Conservation (phyloP, 1,140 invertebrate genomes). For the Achatina immaculata region DNA sequence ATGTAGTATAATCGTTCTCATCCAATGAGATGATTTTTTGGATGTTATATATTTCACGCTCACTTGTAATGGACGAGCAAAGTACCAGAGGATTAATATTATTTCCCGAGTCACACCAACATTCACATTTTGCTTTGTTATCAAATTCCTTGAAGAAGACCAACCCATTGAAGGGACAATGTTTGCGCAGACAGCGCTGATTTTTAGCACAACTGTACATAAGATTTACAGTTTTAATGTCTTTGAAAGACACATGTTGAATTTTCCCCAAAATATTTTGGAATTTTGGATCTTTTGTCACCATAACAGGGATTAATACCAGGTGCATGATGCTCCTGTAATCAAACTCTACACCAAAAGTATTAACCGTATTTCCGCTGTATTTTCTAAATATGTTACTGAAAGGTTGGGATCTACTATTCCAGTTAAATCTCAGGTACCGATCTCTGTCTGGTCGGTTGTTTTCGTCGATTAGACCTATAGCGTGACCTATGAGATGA, state of each 20-base stretch:
- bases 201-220: slow-evolving; percentile 53
- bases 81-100: neutral
- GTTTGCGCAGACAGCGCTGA: too few relatives aligned
- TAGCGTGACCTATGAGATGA: slow-evolving; percentile 73
- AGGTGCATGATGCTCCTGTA: slow-evolving; percentile 72
- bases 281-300: slow-evolving; percentile 46
- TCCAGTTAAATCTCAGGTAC: slow-evolving; percentile 76
- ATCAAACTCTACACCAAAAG: slow-evolving; percentile 73
- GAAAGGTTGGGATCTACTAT: slow-evolving; percentile 75
- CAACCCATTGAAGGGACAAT: neutral
- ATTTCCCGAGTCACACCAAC: too few relatives aligned
- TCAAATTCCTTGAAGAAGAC: neutral
- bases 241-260: slow-evolving; percentile 54
- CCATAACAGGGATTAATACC: slow-evolving; percentile 50
- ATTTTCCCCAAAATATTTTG: slow-evolving; percentile 53
- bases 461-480: slow-evolving; percentile 77
- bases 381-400: slow-evolving; percentile 73
- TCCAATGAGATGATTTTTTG: neutral
- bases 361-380: slow-evolving; percentile 64
- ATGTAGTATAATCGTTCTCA: neutral
- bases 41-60: neutral
- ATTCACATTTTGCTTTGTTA: neutral
- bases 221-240: slow-evolving; percentile 54
- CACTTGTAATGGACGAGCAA: neutral
- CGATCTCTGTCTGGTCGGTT: slow-evolving; percentile 78